A percentile compares a stretch with the other conserved stretches of the same genome.
phyloP scores from a whole-genome alignment of 2,797 vertebrate species.

The Manis pentadactyla region DNA sequence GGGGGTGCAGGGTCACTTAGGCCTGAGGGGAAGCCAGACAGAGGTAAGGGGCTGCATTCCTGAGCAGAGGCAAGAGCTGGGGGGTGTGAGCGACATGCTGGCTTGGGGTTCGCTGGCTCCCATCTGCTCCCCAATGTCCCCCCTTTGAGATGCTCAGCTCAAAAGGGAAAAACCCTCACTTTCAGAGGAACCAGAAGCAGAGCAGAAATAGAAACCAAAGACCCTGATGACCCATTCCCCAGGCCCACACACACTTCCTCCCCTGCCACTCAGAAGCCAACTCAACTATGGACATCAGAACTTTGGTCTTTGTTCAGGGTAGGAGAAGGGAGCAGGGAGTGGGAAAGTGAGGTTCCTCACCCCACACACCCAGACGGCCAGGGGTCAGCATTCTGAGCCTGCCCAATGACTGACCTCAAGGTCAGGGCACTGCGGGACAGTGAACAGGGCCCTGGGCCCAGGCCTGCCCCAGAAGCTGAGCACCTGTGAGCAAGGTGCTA shows the following conservation, averaged over 20 bases:
- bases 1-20: constrained; percentile 91
- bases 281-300: neutral
- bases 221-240: rapidly evolving
- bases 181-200: neutral
- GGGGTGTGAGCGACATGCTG: neutral
- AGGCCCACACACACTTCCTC: neutral
- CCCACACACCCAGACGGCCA: neutral
- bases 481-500: neutral
- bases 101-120: neutral
- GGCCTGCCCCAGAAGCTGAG: too few relatives aligned
- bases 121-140: rapidly evolving
- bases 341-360: neutral
- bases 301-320: neutral
- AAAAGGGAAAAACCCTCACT: neutral
- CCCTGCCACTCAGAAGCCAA: neutral
- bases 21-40: constrained; percentile 84
- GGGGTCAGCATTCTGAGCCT: neutral
- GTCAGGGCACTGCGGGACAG: rapidly evolving
- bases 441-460: neutral
- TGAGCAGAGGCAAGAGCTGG: neutral
- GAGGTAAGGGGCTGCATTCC: neutral
- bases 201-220: constrained; percentile 21
- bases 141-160: neutral
- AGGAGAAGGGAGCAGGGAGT: neutral
- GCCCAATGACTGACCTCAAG: neutral